These are phyloP conservation scores for Acromyrmex charruanus DNA, from an alignment of 1,140 invertebrate species.

Conservation along the genomic window DNA sequence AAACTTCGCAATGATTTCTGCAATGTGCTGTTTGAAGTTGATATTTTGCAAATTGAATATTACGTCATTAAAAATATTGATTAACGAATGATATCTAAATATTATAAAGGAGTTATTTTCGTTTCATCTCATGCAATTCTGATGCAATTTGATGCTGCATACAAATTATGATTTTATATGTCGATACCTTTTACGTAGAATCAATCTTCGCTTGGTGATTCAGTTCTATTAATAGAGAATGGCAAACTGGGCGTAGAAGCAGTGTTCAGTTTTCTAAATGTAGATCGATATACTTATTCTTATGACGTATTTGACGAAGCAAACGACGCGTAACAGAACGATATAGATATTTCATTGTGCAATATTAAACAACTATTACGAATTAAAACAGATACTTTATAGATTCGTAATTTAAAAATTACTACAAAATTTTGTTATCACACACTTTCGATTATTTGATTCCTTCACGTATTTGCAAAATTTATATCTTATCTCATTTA, in stretches of 20 bases:
- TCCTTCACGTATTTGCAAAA: not conserved
- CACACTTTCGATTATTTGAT: not conserved
- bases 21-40: not conserved
- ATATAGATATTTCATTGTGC: not conserved
- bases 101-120: not conserved
- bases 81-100: constrained; percentile 5
- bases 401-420: constrained; percentile 3
- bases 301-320: not conserved
- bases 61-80: constrained; percentile 5
- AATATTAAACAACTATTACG: not conserved
- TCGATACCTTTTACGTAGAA: not conserved
- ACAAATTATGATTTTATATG: not conserved
- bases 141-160: not conserved
- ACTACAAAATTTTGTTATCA: not conserved
- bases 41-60: not conserved
- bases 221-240: constrained; percentile 64
- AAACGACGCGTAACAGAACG: not conserved
- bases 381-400: not conserved
- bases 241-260: not conserved
- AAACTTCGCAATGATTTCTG: not conserved
- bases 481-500: not conserved
- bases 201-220: constrained; percentile 16
- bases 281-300: constrained; percentile 31
- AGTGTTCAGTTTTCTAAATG: constrained; percentile 37
- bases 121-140: not conserved